These are phyloP conservation scores for Acromyrmex echinatior DNA, from an alignment of 1,140 invertebrate genomes.

Conservation along the genomic window DNA sequence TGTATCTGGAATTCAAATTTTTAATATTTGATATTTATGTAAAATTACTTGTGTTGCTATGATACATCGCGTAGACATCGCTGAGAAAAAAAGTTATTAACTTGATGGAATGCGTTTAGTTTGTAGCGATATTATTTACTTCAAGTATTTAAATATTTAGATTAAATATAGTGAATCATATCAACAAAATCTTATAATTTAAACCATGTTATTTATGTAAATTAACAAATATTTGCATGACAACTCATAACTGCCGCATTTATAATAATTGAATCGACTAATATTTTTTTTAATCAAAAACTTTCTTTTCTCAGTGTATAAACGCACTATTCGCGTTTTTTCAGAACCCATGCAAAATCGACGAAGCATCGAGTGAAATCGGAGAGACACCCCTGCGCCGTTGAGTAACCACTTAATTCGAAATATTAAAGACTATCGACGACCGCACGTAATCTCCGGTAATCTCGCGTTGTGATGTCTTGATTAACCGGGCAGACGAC, in stretches of 20 bases:
- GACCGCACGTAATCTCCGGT: constrained; percentile 11
- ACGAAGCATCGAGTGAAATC: constrained; percentile 19
- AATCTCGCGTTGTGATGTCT: constrained; percentile 48
- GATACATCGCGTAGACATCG: background rate
- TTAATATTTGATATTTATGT: background rate
- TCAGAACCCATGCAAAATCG: background rate
- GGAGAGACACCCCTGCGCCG: background rate
- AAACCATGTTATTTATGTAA: no score
- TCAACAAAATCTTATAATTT: no score
- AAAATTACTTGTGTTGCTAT: background rate
- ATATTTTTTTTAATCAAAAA: no score
- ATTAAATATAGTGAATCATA: no score
- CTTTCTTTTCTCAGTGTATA: no score
- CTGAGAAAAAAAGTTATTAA: background rate
- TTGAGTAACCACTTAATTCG: constrained; percentile 46
- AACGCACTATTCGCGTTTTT: background rate
- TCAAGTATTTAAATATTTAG: no score
- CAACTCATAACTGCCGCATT: no score
- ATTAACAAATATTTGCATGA: no score
- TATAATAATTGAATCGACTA: no score
- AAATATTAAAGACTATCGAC: constrained; percentile 53
- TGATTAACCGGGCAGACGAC: constrained; percentile 38
- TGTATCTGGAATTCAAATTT: background rate
- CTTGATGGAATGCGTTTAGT: no score
- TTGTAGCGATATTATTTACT: no score